A percentile compares a stretch with the other conserved stretches of the same genome.
Conservation (phyloP, 2,888 invertebrate species). For the Chrysolina haemoptera region DNA sequence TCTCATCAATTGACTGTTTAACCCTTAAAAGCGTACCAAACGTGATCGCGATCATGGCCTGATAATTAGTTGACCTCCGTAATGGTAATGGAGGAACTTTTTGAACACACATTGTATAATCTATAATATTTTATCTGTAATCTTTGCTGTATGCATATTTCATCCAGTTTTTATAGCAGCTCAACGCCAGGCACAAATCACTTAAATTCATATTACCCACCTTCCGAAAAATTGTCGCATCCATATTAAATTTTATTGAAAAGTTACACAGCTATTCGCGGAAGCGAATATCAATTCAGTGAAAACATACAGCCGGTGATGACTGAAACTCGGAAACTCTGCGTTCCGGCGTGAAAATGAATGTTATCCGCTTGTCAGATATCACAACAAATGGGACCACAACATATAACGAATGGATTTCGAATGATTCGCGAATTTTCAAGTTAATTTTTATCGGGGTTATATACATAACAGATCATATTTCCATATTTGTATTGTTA, state of each 20-base stretch:
- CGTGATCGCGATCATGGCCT: no score
- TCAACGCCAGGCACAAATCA: background rate
- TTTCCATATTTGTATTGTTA: no score
- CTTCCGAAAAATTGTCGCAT: background rate
- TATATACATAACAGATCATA: background rate
- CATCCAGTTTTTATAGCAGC: background rate
- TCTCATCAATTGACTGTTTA: no score
- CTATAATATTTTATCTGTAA: no score
- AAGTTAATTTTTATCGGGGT: background rate
- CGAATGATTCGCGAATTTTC: background rate
- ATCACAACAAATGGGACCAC: constrained; percentile 5
- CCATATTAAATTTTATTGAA: background rate
- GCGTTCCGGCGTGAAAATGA: constrained; percentile 10
- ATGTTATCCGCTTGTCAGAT: constrained; percentile 17
- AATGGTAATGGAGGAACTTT: no score
- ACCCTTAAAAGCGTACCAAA: no score
- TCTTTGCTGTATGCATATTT: background rate
- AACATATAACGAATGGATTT: background rate
- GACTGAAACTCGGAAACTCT: constrained; percentile 11
- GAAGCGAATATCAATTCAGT: constrained; percentile 10
- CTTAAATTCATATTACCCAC: background rate
- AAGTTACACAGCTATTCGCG: background rate
- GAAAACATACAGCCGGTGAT: constrained; percentile 20
- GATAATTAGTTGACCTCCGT: no score
- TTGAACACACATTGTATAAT: no score